phyloP scores from a whole-genome alignment of 2,113 vertebrate species.

The Oreochromis tanganicae region DNA sequence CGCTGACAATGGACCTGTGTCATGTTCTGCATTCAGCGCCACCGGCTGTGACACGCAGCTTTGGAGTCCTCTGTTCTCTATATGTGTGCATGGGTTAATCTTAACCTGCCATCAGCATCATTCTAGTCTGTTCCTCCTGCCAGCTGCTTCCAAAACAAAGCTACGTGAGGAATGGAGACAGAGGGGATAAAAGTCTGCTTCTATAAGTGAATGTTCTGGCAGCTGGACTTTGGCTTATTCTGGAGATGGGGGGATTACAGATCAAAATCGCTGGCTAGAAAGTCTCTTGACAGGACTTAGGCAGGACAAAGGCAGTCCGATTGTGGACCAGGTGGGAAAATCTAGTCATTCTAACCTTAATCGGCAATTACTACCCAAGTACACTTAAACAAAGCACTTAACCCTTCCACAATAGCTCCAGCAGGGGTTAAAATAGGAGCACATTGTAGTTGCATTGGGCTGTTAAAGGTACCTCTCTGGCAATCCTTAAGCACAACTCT shows the following conservation, averaged over 20 bases:
- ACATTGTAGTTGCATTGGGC: not conserved
- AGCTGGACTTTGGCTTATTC: not conserved
- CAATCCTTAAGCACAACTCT: conserved; percentile 10
- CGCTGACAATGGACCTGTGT: conserved; percentile 47
- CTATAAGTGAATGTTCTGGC: not conserved
- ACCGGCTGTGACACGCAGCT: not conserved
- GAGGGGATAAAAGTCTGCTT: not conserved
- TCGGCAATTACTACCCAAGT: not conserved
- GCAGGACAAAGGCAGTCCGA: not conserved
- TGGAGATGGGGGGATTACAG: not conserved
- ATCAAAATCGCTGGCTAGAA: not conserved
- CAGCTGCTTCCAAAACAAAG: not conserved
- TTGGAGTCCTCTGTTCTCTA: not conserved
- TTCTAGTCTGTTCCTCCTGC: conserved; percentile 28
- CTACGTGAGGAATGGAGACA: not conserved
- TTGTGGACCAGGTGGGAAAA: not conserved
- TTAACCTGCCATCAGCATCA: conserved; percentile 22
- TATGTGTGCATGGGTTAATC: conserved; percentile 9
- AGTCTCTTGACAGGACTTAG: not conserved
- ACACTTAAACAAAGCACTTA: not conserved
- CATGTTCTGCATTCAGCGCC: conserved; percentile 45
- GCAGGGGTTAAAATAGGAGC: not conserved
- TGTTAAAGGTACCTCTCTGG: not conserved
- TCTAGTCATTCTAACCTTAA: not conserved
- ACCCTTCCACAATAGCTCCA: not conserved